Evolutionary conservation across 1,140 invertebrate genomes (phyloP).

Genomic region (Drosophila takahashii): DNA sequence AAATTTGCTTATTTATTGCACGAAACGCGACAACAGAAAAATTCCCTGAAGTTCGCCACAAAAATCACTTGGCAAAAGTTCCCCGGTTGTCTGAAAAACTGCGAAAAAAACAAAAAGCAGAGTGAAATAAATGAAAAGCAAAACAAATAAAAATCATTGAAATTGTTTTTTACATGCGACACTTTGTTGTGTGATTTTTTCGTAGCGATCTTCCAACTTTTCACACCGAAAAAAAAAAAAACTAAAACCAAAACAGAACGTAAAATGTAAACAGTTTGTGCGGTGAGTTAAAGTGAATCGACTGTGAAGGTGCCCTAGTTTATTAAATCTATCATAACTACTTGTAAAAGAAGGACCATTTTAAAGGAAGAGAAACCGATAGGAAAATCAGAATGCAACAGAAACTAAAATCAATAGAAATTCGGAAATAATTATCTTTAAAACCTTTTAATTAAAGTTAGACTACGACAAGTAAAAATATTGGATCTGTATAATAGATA

Average conservation of each 20-base stretch:
- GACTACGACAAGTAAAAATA: too few relatives aligned
- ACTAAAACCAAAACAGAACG: slow-evolving; percentile 9
- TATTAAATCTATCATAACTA: too few relatives aligned
- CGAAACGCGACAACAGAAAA: slow-evolving; percentile 38
- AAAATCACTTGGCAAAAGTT: slow-evolving; percentile 49
- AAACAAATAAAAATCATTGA: slow-evolving; percentile 39
- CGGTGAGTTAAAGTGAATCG: neutral
- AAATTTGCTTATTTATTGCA: slow-evolving; percentile 79
- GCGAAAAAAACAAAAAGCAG: slow-evolving; percentile 9
- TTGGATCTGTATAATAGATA: too few relatives aligned
- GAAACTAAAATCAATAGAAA: too few relatives aligned
- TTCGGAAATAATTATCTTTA: too few relatives aligned
- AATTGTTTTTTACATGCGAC: slow-evolving; percentile 42
- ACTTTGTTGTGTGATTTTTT: slow-evolving; percentile 24
- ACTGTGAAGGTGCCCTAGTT: neutral
- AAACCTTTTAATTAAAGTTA: too few relatives aligned
- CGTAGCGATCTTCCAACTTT: slow-evolving; percentile 18
- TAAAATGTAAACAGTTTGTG: neutral
- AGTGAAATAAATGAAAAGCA: slow-evolving; percentile 18
- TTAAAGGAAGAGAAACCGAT: too few relatives aligned
- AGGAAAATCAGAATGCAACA: too few relatives aligned
- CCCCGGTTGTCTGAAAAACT: slow-evolving; percentile 21
- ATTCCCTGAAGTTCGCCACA: slow-evolving; percentile 60
- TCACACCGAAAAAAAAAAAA: slow-evolving; percentile 3
- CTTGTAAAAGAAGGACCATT: too few relatives aligned